phyloP scores from a whole-genome alignment of 2,888 invertebrate genomes.

The Stenotaenia linearis region DNA sequence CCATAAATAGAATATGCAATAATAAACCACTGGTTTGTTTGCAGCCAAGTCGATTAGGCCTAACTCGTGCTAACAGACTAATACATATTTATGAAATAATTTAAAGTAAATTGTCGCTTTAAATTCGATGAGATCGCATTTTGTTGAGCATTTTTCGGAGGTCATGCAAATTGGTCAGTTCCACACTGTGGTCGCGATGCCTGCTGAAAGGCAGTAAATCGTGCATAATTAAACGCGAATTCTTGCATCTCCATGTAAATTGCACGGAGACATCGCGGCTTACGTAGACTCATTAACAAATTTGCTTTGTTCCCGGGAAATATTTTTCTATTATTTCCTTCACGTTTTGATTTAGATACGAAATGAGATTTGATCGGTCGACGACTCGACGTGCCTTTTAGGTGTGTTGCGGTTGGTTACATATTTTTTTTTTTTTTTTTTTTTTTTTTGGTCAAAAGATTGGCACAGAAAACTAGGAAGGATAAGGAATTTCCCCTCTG shows the following conservation, averaged over 20 bases:
- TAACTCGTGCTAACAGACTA: too few species aligned
- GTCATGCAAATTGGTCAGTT: too few species aligned
- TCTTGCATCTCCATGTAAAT: neutral
- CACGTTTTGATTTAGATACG: neutral
- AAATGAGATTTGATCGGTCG: neutral
- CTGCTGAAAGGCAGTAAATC: neutral
- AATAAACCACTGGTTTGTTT: too few species aligned
- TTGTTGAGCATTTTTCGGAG: too few species aligned
- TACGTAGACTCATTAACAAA: neutral
- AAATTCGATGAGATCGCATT: too few species aligned
- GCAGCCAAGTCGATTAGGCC: too few species aligned
- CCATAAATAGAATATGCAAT: too few species aligned
- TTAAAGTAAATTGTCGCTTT: too few species aligned
- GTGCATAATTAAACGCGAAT: neutral
- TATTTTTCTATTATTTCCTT: neutral
- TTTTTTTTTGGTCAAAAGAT: neutral
- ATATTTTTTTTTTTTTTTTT: too few species aligned
- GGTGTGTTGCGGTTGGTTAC: neutral
- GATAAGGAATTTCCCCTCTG: slow-evolving; percentile 9
- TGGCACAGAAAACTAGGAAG: neutral
- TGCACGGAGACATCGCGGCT: neutral
- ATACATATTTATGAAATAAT: too few species aligned
- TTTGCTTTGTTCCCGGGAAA: neutral
- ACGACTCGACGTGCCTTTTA: neutral
- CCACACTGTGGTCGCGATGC: too few species aligned